These are phyloP conservation scores for Drosophila repleta DNA, from an alignment of 1,140 invertebrate genomes.

Conservation along the genomic window DNA sequence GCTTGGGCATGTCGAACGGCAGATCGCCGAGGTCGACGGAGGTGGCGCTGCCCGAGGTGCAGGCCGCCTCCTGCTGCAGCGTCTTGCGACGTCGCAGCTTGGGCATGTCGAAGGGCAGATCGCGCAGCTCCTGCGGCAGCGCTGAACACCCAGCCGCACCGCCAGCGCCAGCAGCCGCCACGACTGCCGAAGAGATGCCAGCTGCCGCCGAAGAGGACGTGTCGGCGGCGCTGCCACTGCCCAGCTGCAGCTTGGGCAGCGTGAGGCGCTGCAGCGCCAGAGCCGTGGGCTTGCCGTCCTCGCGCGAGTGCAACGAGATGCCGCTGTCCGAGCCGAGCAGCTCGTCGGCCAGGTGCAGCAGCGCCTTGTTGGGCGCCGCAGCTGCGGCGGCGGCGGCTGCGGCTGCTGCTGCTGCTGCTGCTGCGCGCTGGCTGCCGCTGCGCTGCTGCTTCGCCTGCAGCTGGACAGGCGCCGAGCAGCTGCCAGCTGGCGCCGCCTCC, in stretches of 20 bases:
- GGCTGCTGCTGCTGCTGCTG: conserved; percentile 85
- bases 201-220: conserved; percentile 32
- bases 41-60: conserved; percentile 89
- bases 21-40: conserved; percentile 91
- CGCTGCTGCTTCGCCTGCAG: conserved; percentile 22
- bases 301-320: conserved; percentile 92
- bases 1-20: conserved; percentile 95
- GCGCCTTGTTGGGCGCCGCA: conserved; percentile 90
- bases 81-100: conserved; percentile 90
- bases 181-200: conserved; percentile 27
- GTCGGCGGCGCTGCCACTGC: conserved; percentile 63
- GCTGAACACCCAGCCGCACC: conserved; percentile 66
- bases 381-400: conserved; percentile 84
- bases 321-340: conserved; percentile 93
- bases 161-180: conserved; percentile 35
- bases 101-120: conserved; percentile 95
- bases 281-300: conserved; percentile 88
- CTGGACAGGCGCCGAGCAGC: conserved; percentile 35
- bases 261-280: conserved; percentile 85
- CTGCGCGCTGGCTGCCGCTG: conserved; percentile 30
- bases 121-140: conserved; percentile 89
- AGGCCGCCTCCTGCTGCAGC: conserved; percentile 83
- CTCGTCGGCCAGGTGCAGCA: conserved; percentile 90
- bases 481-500: background rate
- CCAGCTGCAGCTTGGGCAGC: conserved; percentile 85